Conservation (phyloP, 2,113 vertebrate species). For the Tachuris rubrigastra region DNA sequence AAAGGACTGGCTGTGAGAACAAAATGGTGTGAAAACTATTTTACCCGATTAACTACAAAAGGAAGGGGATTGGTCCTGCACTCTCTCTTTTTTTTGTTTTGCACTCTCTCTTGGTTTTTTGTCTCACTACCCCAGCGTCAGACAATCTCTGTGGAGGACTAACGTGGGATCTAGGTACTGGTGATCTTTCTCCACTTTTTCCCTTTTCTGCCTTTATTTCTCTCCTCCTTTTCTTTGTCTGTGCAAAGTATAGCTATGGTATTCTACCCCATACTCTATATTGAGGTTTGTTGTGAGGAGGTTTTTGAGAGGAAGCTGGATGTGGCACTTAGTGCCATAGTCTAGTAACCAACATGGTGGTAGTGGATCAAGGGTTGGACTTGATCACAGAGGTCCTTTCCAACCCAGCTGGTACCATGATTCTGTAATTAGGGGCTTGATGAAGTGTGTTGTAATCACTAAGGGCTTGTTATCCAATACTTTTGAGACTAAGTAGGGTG, state of each 20-base stretch:
- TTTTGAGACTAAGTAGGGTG: neutral
- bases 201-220: neutral
- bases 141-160: neutral
- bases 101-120: neutral
- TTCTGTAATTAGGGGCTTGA: neutral
- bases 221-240: neutral
- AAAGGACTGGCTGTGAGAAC: neutral
- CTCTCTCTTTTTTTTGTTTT: neutral
- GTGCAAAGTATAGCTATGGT: neutral
- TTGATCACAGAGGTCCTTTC: no score
- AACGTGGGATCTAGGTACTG: neutral
- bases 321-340: no score
- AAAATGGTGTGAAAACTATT: neutral
- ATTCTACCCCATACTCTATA: neutral
- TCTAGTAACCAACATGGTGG: no score
- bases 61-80: neutral
- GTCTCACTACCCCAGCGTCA: fast-evolving
- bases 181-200: neutral
- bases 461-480: neutral
- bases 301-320: no score
- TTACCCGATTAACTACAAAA: neutral
- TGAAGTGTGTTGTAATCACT: neutral
- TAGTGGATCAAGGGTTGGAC: no score
- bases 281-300: neutral
- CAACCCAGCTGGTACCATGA: no score